Evolutionary conservation across 1,140 invertebrate species (phyloP).

Genomic region (Lysiphlebus fabarum): DNA sequence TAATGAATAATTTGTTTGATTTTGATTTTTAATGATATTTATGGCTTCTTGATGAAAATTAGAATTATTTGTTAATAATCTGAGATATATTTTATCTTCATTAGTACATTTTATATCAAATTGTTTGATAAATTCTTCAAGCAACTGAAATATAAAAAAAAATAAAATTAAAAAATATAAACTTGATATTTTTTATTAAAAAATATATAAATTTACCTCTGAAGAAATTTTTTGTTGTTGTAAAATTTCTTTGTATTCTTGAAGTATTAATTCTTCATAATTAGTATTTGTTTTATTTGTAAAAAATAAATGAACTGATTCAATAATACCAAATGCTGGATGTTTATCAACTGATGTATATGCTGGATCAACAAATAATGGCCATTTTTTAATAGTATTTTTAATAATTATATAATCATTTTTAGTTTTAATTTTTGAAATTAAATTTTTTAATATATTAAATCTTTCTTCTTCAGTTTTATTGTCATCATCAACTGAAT

Average conservation of each 20-base stretch:
- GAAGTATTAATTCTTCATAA: conserved; percentile 32
- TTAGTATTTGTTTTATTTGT: conserved; percentile 22
- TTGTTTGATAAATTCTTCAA: conserved; percentile 39
- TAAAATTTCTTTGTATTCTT: conserved; percentile 45
- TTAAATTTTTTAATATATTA: conserved; percentile 35
- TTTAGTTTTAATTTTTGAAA: conserved; percentile 31
- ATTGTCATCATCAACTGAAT: conserved; percentile 22
- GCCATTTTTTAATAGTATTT: conserved; percentile 36
- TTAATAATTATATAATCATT: conserved; percentile 41
- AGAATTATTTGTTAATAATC: conserved; percentile 36
- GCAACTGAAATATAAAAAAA: conserved; percentile 31
- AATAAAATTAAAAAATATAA: conserved; percentile 15
- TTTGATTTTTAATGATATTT: conserved; percentile 35
- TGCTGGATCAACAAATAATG: conserved; percentile 35
- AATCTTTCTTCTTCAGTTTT: conserved; percentile 40
- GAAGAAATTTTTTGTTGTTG: conserved; percentile 29
- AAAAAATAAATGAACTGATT: conserved; percentile 21
- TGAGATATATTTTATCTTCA: conserved; percentile 42
- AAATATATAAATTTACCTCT: conserved; percentile 31
- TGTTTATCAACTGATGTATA: conserved; percentile 35
- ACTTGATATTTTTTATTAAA: background rate
- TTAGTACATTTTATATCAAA: conserved; percentile 30
- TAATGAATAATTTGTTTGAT: conserved; percentile 30
- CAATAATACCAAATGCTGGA: conserved; percentile 40
- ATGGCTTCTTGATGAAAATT: conserved; percentile 41